Evolutionary conservation across 1,140 invertebrate species (phyloP).

Genomic region (Macrobrachium nipponense): DNA sequence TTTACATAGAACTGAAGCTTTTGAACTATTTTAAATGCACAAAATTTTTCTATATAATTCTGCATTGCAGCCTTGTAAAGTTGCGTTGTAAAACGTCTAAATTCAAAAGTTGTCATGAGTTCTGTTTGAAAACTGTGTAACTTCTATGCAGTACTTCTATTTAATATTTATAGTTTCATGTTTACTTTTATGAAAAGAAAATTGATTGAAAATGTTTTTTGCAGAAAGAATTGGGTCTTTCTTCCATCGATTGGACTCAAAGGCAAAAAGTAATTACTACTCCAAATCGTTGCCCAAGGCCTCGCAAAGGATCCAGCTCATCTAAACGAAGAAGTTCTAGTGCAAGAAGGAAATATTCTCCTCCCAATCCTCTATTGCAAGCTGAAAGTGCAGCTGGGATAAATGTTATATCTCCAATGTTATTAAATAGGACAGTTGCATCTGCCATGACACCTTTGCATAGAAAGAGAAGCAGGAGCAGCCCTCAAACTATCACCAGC

Average conservation of each 20-base stretch:
- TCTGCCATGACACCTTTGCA: background rate
- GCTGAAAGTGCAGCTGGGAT: background rate
- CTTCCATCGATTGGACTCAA: conserved; percentile 62
- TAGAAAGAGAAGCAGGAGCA: conserved; percentile 18
- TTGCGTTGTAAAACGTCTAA: no score
- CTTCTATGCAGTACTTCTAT: no score
- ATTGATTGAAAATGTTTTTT: conserved; percentile 62
- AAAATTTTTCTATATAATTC: no score
- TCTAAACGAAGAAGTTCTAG: background rate
- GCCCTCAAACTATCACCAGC: background rate
- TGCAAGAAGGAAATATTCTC: conserved; percentile 3
- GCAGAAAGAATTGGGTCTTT: conserved; percentile 72
- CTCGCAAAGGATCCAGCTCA: background rate
- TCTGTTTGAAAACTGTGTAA: no score
- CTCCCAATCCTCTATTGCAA: background rate
- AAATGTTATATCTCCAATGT: background rate
- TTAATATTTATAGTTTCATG: background rate
- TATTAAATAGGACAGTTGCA: background rate
- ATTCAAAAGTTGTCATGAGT: no score
- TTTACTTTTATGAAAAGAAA: background rate
- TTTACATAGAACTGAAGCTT: no score
- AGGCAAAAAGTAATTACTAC: conserved; percentile 28
- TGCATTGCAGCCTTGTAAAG: no score
- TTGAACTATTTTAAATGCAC: no score
- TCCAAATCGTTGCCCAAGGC: background rate